These are phyloP conservation scores for Cerastoderma edule DNA, from an alignment of 2,888 invertebrate genomes.

Conservation along the genomic window DNA sequence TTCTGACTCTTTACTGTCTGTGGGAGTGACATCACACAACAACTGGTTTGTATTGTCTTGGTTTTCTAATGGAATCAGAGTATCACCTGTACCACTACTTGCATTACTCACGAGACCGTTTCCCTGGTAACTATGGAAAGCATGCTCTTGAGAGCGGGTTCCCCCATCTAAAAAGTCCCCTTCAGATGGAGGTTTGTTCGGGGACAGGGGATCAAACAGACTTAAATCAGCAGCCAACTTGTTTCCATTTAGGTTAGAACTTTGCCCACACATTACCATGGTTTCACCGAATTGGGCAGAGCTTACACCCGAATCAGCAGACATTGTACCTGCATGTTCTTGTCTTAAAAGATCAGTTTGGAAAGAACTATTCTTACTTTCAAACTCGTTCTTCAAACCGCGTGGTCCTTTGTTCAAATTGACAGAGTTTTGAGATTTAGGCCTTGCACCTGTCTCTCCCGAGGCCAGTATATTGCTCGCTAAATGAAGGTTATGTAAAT, in stretches of 20 bases:
- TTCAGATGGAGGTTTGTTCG: constrained; percentile 23
- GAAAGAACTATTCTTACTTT: constrained; percentile 17
- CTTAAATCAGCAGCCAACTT: constrained; percentile 76
- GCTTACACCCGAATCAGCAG: constrained; percentile 55
- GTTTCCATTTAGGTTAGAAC: constrained; percentile 75
- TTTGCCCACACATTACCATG: constrained; percentile 73
- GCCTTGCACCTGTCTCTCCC: constrained; percentile 48
- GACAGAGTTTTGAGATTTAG: constrained; percentile 39
- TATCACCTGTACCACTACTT: constrained; percentile 16
- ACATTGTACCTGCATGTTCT: constrained; percentile 35
- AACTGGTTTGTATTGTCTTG: constrained; percentile 28
- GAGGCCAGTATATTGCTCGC: constrained; percentile 33
- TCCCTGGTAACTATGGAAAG: constrained; percentile 29
- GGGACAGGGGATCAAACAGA: constrained; percentile 74
- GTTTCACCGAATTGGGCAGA: constrained; percentile 54
- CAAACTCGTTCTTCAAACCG: constrained; percentile 37
- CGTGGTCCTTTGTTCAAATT: constrained; percentile 23
- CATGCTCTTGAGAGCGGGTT: constrained; percentile 37
- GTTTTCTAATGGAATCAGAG: constrained; percentile 24
- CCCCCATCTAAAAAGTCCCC: constrained; percentile 54
- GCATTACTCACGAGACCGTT: constrained; percentile 21
- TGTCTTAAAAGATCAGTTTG: constrained; percentile 28
- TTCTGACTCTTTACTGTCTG: constrained; percentile 26
- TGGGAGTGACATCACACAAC: constrained; percentile 25
- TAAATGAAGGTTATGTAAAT: constrained; percentile 38